These are phyloP conservation scores for Cephalotes varians DNA, from an alignment of 2,888 invertebrate species.

Conservation along the genomic window DNA sequence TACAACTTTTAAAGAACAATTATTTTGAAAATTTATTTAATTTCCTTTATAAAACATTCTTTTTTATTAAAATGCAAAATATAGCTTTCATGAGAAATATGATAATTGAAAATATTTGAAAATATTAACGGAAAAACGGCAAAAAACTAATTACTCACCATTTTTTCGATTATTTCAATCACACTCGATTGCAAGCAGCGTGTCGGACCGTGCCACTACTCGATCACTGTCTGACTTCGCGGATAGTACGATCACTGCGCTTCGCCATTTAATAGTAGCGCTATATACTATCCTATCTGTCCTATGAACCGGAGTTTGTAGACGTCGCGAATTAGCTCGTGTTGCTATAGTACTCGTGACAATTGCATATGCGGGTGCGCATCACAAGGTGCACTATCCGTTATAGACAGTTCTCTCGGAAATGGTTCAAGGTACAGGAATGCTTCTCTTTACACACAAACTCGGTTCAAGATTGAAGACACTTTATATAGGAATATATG, in stretches of 20 bases:
- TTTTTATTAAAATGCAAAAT: constrained; percentile 9
- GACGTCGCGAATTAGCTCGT: constrained; percentile 52
- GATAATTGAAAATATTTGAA: neutral
- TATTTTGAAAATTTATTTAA: neutral
- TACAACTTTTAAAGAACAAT: neutral
- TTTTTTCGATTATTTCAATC: constrained; percentile 39
- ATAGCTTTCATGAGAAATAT: neutral
- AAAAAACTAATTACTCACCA: constrained; percentile 68
- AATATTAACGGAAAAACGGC: neutral
- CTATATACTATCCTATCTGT: constrained; percentile 65
- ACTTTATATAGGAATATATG: constrained; percentile 30
- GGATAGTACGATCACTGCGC: constrained; percentile 71
- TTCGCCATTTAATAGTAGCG: constrained; percentile 67
- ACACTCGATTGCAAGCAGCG: constrained; percentile 43
- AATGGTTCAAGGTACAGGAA: constrained; percentile 40
- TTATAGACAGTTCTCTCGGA: neutral
- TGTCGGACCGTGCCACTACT: constrained; percentile 65
- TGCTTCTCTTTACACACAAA: constrained; percentile 3
- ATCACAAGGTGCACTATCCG: neutral
- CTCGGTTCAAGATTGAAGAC: neutral
- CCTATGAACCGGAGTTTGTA: constrained; percentile 48
- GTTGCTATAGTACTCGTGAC: constrained; percentile 54
- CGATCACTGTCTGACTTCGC: constrained; percentile 70
- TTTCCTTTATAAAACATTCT: neutral
- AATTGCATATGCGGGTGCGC: constrained; percentile 19